Evolutionary conservation across 2,113 vertebrate species (phyloP).

Genomic region (Lagenorhynchus albirostris): DNA sequence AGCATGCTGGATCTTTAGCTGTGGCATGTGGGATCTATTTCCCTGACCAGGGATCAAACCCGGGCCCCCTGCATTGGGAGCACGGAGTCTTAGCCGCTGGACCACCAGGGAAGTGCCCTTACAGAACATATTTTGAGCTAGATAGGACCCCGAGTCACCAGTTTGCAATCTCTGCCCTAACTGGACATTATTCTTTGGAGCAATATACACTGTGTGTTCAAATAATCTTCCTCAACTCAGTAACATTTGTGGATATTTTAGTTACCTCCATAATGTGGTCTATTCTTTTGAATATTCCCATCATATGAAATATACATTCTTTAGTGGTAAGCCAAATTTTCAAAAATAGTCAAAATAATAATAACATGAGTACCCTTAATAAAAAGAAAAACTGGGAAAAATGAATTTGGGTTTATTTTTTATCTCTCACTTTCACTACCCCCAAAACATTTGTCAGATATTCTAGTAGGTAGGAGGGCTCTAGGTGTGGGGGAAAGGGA

Average conservation of each 20-base stretch:
- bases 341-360: not conserved
- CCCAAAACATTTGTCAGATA: not conserved
- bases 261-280: not conserved
- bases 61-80: too few relatives aligned
- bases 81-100: too few relatives aligned
- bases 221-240: not conserved
- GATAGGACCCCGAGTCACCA: not conserved
- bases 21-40: too few relatives aligned
- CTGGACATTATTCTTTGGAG: not conserved
- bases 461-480: not conserved
- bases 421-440: not conserved
- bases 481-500: not conserved
- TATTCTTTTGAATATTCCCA: constrained; percentile 5
- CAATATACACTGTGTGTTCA: not conserved
- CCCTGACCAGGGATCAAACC: too few relatives aligned
- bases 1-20: too few relatives aligned
- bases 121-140: not conserved
- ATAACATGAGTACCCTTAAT: not conserved
- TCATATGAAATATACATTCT: not conserved
- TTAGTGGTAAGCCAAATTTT: not conserved
- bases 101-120: not conserved
- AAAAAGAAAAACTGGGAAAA: not conserved
- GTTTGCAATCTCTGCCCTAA: not conserved
- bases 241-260: not conserved
- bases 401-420: not conserved